Evolutionary conservation across 2,797 vertebrate species (phyloP).

Genomic region (Lagodon rhomboides): DNA sequence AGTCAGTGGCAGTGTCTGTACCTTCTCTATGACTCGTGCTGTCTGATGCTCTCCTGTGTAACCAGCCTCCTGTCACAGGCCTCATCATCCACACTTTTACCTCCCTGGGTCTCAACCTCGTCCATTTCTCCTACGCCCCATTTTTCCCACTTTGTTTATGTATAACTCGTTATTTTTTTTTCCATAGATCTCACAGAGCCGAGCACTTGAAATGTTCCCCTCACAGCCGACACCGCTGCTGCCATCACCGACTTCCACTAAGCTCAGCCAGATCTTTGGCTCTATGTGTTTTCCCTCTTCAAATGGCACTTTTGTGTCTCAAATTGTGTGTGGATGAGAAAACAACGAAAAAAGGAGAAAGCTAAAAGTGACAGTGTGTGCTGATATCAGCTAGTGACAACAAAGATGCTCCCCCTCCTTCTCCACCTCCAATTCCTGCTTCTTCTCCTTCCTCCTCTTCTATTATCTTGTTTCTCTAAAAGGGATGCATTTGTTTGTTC

Average conservation of each 20-base stretch:
- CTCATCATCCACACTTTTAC: constrained; percentile 21
- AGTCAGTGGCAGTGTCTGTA: neutral
- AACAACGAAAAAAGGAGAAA: constrained; percentile 31
- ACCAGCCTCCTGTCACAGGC: constrained; percentile 14
- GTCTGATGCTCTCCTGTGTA: constrained; percentile 29
- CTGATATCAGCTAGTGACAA: constrained; percentile 56
- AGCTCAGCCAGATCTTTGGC: constrained; percentile 45
- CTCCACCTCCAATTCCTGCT: constrained; percentile 27
- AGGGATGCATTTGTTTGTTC: constrained; percentile 77
- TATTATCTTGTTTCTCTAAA: constrained; percentile 75
- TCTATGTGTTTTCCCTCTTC: constrained; percentile 66
- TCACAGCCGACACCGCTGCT: neutral
- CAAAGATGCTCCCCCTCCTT: constrained; percentile 33
- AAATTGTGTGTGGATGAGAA: constrained; percentile 58
- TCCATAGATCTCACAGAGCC: constrained; percentile 46
- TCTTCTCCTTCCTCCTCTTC: constrained; percentile 44
- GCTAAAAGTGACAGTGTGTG: constrained; percentile 52
- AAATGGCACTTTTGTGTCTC: constrained; percentile 68
- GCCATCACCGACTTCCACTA: constrained; percentile 17
- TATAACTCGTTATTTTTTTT: constrained; percentile 64
- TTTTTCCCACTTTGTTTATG: constrained; percentile 33
- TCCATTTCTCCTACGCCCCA: constrained; percentile 7
- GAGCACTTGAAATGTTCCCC: constrained; percentile 48
- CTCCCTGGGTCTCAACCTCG: constrained; percentile 9
- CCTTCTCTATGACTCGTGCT: neutral